Conservation (phyloP, 2,888 invertebrate genomes). For the Pachliopta kotzebuea region DNA sequence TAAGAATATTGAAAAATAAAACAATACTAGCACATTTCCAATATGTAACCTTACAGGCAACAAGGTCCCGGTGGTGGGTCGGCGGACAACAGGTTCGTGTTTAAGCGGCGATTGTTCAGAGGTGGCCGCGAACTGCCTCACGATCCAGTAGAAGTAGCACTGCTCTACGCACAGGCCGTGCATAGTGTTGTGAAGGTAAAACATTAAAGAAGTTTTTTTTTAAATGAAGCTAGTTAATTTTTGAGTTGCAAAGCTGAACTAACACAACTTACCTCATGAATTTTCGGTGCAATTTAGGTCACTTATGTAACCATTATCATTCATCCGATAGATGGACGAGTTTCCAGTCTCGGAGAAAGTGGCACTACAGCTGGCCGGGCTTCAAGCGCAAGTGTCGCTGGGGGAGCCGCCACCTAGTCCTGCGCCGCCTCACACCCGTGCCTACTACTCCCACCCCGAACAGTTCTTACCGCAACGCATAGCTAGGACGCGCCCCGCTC, state of each 20-base stretch:
- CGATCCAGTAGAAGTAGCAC: constrained; percentile 96
- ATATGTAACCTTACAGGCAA: constrained; percentile 50
- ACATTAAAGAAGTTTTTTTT: no score
- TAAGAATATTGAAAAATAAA: no score
- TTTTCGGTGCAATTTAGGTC: neutral
- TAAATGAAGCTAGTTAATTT: no score
- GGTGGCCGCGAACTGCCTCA: constrained; percentile 94
- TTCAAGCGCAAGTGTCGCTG: constrained; percentile 96
- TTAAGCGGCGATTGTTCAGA: constrained; percentile 93
- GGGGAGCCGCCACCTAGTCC: constrained; percentile 89
- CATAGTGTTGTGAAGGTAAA: constrained; percentile 94
- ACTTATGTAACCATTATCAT: neutral
- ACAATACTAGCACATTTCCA: neutral
- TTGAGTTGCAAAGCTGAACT: no score
- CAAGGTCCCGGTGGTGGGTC: constrained; percentile 87
- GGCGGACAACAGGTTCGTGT: constrained; percentile 95
- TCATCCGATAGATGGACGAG: constrained; percentile 88
- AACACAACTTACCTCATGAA: no score
- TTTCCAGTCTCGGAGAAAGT: constrained; percentile 97
- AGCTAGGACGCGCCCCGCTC: constrained; percentile 87
- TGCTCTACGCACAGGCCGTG: constrained; percentile 96
- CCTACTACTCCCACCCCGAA: constrained; percentile 94
- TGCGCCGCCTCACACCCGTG: constrained; percentile 87
- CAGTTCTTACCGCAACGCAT: constrained; percentile 93
- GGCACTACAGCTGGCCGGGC: constrained; percentile 94